Conservation (phyloP, 1,140 invertebrate species). For the Camponotus floridanus region DNA sequence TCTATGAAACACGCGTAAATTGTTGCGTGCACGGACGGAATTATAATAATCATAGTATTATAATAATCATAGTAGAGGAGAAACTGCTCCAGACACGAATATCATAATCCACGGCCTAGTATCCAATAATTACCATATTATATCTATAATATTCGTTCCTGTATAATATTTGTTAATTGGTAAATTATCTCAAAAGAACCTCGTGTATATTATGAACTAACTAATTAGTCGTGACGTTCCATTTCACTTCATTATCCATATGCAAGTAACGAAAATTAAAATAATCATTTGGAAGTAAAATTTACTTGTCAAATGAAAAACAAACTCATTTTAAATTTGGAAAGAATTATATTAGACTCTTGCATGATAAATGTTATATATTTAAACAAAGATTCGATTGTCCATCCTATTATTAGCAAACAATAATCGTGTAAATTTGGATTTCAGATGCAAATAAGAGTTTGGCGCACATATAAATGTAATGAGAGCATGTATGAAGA, state of each 20-base stretch:
- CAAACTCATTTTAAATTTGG: background rate
- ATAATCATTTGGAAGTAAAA: background rate
- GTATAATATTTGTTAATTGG: background rate
- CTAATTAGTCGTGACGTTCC: background rate
- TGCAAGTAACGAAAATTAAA: background rate
- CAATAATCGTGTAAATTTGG: too few species aligned
- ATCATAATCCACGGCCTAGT: background rate
- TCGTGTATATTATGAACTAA: background rate
- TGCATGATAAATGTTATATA: too few species aligned
- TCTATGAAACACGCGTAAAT: slow-evolving; percentile 24
- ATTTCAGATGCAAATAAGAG: too few species aligned
- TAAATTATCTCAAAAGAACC: background rate
- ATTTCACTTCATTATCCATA: slow-evolving; percentile 7
- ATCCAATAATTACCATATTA: slow-evolving; percentile 4
- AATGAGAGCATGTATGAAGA: too few species aligned
- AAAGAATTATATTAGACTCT: background rate
- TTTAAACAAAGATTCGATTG: too few species aligned
- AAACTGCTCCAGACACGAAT: slow-evolving; percentile 18
- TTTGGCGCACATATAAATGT: too few species aligned
- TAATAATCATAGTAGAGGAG: slow-evolving; percentile 27
- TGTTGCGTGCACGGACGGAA: slow-evolving; percentile 5
- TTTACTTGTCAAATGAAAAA: background rate
- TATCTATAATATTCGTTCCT: background rate
- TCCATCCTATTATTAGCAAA: too few species aligned
- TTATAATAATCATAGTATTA: slow-evolving; percentile 39